Evolutionary conservation across 2,113 vertebrate genomes (phyloP).

Genomic region (Pachycephala philippinensis): DNA sequence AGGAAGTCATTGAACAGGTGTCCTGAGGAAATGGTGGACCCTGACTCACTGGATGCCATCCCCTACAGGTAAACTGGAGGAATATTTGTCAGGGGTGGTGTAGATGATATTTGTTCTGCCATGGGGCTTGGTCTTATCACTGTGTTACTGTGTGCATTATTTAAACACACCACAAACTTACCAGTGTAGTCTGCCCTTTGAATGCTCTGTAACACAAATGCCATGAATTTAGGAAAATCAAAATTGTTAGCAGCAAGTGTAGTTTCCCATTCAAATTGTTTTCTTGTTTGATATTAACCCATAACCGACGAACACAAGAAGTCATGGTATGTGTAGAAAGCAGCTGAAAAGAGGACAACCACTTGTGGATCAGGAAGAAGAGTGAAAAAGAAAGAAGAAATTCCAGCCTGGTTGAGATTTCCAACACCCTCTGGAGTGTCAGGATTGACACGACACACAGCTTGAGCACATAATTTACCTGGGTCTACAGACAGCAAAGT

Average conservation of each 20-base stretch:
- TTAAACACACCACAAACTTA: not conserved
- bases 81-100: not conserved
- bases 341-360: not conserved
- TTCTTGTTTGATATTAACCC: not conserved
- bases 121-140: not conserved
- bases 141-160: not conserved
- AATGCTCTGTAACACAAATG: not conserved
- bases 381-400: not conserved
- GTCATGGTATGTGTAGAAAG: not conserved
- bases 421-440: not conserved
- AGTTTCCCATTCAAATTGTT: not conserved
- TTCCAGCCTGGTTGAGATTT: not conserved
- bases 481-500: not conserved
- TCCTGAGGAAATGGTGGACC: not conserved
- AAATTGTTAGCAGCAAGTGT: not conserved
- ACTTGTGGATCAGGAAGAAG: not conserved
- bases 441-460: not conserved
- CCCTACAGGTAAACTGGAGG: accelerated
- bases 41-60: not conserved
- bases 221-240: not conserved
- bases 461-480: not conserved
- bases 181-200: not conserved
- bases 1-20: not conserved
- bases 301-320: not conserved
- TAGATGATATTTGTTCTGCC: not conserved